These are phyloP conservation scores for Prolemur simus DNA, from an alignment of 2,113 vertebrate species.

Conservation along the genomic window DNA sequence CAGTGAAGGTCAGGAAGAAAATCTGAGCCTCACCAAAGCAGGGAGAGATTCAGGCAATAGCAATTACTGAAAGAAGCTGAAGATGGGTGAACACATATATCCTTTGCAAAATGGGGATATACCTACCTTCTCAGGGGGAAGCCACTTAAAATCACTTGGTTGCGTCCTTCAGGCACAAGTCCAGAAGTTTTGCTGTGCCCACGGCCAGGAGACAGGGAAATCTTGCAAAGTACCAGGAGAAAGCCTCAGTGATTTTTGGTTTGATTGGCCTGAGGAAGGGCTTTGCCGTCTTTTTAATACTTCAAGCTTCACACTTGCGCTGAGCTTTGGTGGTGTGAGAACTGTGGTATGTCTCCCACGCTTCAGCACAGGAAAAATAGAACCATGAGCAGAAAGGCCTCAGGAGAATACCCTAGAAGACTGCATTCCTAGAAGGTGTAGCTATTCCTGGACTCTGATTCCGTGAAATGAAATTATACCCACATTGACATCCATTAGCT, in stretches of 20 bases:
- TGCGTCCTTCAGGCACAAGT: neutral
- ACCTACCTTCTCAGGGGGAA: neutral
- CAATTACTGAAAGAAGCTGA: neutral
- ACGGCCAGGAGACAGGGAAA: neutral
- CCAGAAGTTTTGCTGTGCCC: neutral
- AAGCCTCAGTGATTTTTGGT: neutral
- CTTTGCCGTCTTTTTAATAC: neutral
- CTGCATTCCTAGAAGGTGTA: neutral
- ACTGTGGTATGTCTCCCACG: neutral
- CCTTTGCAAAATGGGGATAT: neutral
- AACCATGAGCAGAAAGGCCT: neutral
- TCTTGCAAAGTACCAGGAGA: neutral
- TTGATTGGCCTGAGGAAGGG: neutral
- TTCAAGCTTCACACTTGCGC: neutral
- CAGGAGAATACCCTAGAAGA: neutral
- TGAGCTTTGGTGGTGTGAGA: neutral
- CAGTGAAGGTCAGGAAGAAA: neutral
- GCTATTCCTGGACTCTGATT: neutral
- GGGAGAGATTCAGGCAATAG: neutral
- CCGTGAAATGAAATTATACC: conserved; percentile 4
- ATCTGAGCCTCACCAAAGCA: neutral
- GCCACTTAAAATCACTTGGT: neutral
- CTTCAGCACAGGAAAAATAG: neutral
- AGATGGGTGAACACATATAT: no score
- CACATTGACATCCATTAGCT: neutral